Base-by-base conservation (phyloP, 2,888 invertebrate genomes). In the Netelia melanura region DNA sequence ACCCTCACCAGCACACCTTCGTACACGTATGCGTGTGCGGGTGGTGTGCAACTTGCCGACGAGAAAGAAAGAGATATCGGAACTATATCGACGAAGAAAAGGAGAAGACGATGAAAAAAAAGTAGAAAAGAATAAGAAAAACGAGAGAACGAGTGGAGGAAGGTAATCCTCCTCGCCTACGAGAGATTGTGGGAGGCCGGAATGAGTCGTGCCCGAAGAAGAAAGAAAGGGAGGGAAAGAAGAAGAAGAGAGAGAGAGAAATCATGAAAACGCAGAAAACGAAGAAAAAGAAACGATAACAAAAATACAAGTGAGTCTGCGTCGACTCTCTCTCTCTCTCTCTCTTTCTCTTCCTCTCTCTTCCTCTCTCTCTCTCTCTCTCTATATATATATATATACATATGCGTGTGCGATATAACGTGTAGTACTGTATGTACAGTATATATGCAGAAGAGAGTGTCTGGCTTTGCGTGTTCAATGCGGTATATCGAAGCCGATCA, bases 161-260 rank as follows among this genome's bases (percentile, higher is more conserved):
- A 87, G 88, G 90, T 91, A 93, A 93, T 93, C 92, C 91, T 91
- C 90, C 90, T 91, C 91, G 92, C 91, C 92, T 91, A 90, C 91
- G 89, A 90, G 88, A 91, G 90, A 92, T 91, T 92, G 91, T 91
- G 91, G 90, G 90, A 91, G 92, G 91, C 89, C 88, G 83, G 90
- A 91, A 91, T 91, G 89, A 91, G 90, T 87, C 86, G 88, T 87
- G 88, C 88, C 67, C 56, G 67, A 25, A 74, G 65, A 70, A 80
- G 83, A 85, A 44, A 79, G n/a, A 43, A 71, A 80, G 67, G 61
- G 48, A 8, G 44, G 64, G 21, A 30, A 48, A 64, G 17, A 48
- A 56, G 21, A 21, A 21, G 21, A 14, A 21, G 21, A 21, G 21
- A 48, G 80, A 75, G 62, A 30, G 56, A 44, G 64, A 74, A 25